A percentile compares a stretch with the other conserved stretches of the same genome.
These are phyloP conservation scores for Drosophila seclusa DNA, from an alignment of 2,888 invertebrate species.

Conservation along the genomic window DNA sequence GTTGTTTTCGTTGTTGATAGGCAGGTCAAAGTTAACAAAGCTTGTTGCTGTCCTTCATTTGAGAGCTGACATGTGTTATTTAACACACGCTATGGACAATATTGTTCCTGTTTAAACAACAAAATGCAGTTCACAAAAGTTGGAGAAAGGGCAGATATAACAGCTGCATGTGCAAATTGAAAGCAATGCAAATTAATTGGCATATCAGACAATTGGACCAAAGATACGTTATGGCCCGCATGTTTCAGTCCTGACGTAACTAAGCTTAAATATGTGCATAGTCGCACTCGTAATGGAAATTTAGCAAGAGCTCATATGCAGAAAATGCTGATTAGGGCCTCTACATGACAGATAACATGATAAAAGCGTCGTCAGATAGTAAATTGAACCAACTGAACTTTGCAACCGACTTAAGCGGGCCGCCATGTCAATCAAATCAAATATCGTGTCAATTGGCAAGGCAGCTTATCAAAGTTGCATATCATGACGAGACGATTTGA, in stretches of 20 bases:
- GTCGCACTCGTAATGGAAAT: constrained; percentile 30
- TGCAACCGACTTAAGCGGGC: constrained; percentile 14
- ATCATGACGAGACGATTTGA: constrained; percentile 69
- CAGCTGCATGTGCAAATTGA: constrained; percentile 38
- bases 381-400: constrained; percentile 33
- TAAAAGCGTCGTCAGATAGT: constrained; percentile 57
- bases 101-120: constrained; percentile 40
- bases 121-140: constrained; percentile 26
- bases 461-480: constrained; percentile 51
- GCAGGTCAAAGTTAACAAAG: constrained; percentile 72
- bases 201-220: constrained; percentile 13
- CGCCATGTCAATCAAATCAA: constrained; percentile 70
- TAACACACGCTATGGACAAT: constrained; percentile 34
- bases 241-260: constrained; percentile 34
- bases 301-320: constrained; percentile 23
- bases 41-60: constrained; percentile 59
- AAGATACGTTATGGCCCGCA: constrained; percentile 15
- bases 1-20: constrained; percentile 33
- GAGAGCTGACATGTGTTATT: constrained; percentile 50
- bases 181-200: constrained; percentile 45
- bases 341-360: constrained; percentile 63
- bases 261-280: constrained; percentile 15
- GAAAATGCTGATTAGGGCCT: constrained; percentile 48
- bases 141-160: constrained; percentile 26
- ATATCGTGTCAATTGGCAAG: constrained; percentile 67